Conservation (phyloP, 2,797 vertebrate species). For the Mionectes olivaceus region DNA sequence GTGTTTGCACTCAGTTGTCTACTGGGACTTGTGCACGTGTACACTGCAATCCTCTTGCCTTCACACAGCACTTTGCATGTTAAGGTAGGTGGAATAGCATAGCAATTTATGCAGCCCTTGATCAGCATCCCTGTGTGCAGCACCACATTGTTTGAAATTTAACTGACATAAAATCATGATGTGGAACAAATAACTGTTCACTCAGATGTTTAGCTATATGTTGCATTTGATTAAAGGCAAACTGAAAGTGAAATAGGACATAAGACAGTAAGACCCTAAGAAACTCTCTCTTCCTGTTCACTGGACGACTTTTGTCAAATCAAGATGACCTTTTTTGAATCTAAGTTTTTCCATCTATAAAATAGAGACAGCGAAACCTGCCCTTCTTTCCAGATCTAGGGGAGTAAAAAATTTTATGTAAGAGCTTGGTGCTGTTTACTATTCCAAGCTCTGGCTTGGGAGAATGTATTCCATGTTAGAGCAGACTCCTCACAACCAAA, state of each 20-base stretch:
- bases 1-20: conserved; percentile 4
- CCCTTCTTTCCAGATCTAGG: neutral
- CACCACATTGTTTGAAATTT: neutral
- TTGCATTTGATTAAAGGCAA: neutral
- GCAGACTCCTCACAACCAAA: neutral
- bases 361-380: neutral
- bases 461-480: neutral
- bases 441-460: neutral
- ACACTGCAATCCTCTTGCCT: neutral
- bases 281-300: neutral
- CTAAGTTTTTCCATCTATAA: neutral
- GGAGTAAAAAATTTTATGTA: neutral
- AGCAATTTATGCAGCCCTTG: neutral
- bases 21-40: neutral
- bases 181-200: neutral
- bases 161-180: neutral
- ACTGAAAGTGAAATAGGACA: neutral
- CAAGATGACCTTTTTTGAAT: neutral
- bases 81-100: neutral
- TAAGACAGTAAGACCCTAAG: neutral
- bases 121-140: neutral
- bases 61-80: neutral
- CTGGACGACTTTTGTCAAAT: neutral
- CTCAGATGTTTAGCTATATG: neutral
- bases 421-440: neutral